Evolutionary conservation across 1,140 invertebrate species (phyloP).

Genomic region (Pogonus chalceus): DNA sequence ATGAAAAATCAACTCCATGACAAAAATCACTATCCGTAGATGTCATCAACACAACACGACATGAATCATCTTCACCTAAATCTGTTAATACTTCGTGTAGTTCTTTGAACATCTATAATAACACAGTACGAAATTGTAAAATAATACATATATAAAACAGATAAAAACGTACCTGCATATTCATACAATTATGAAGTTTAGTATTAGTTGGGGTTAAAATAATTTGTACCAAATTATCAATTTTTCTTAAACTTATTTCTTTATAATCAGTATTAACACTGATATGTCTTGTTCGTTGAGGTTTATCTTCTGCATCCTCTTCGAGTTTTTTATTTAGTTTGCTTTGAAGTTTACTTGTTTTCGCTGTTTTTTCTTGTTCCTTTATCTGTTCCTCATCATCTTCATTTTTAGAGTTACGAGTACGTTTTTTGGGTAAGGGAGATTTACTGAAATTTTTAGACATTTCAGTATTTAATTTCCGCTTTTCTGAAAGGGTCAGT

Average conservation of each 20-base stretch:
- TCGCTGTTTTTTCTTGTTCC: constrained; percentile 22
- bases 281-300: constrained; percentile 14
- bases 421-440: constrained; percentile 14
- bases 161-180: constrained; percentile 38
- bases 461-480: constrained; percentile 15
- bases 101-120: constrained; percentile 49
- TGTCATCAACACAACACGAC: constrained; percentile 52
- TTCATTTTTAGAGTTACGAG: constrained; percentile 17
- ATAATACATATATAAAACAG: constrained; percentile 12
- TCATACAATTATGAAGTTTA: constrained; percentile 49
- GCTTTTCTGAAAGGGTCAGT: constrained; percentile 28
- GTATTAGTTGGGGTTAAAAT: constrained; percentile 46
- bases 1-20: constrained; percentile 58
- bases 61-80: constrained; percentile 48
- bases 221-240: constrained; percentile 46
- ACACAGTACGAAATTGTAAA: constrained; percentile 11
- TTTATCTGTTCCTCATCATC: constrained; percentile 23
- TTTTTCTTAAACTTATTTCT: constrained; percentile 10
- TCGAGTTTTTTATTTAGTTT: constrained; percentile 23
- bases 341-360: constrained; percentile 16
- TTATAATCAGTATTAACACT: background rate
- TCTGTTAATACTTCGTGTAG: constrained; percentile 46
- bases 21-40: constrained; percentile 55
- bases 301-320: constrained; percentile 19
- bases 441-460: background rate